A percentile compares a stretch with the other conserved stretches of the same genome.
Conservation (phyloP, 2,113 vertebrate species). For the Callopanchax toddi region DNA sequence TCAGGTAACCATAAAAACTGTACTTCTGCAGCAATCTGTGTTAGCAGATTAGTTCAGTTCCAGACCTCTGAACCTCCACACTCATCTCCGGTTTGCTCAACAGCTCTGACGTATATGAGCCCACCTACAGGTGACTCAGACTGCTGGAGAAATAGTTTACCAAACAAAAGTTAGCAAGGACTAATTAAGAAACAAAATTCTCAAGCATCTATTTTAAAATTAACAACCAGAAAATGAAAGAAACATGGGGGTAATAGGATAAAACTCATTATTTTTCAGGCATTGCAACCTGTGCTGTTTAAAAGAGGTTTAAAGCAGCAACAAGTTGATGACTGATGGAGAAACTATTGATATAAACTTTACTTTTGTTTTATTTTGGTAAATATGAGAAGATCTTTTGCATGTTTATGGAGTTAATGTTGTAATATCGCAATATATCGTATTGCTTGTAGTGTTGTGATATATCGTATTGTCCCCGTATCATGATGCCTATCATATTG, state of each 20-base stretch:
- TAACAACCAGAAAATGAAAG: background rate
- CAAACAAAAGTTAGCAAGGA: conserved; percentile 7
- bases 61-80: conserved; percentile 19
- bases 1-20: conserved; percentile 42
- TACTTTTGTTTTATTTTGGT: too few species aligned
- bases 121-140: background rate
- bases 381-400: too few species aligned
- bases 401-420: too few species aligned
- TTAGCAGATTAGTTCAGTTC: conserved; percentile 14
- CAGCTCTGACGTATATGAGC: background rate
- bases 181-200: conserved; percentile 3
- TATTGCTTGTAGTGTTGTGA: too few species aligned
- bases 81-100: conserved; percentile 8
- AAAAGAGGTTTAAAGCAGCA: too few species aligned
- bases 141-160: conserved; percentile 14
- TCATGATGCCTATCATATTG: too few species aligned
- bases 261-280: too few species aligned
- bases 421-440: too few species aligned
- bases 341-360: too few species aligned
- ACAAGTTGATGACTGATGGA: too few species aligned
- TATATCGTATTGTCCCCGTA: too few species aligned
- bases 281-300: too few species aligned
- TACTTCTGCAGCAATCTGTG: conserved; percentile 2
- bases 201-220: background rate
- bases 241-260: background rate